These are phyloP conservation scores for Hippoglossus stenolepis DNA, from an alignment of 2,113 vertebrate species.

Conservation along the genomic window DNA sequence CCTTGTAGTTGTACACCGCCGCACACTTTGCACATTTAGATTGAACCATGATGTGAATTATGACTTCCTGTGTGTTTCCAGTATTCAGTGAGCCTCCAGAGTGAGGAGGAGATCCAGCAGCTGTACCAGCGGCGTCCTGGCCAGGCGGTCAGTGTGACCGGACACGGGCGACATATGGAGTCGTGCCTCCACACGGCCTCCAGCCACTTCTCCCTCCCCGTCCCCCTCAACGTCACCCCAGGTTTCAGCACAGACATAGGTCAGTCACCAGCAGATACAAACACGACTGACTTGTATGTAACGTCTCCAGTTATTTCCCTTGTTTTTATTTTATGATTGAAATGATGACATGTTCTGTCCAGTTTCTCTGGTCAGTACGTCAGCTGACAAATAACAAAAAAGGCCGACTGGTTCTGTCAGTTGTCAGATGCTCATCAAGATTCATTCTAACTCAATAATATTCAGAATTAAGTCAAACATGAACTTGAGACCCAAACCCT, in stretches of 20 bases:
- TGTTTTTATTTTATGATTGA: too few relatives aligned
- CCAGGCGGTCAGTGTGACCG: constrained; percentile 86
- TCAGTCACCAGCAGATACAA: constrained; percentile 68
- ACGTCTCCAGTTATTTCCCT: neutral
- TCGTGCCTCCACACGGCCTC: constrained; percentile 95
- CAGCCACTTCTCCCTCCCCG: constrained; percentile 95
- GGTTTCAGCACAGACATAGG: constrained; percentile 95
- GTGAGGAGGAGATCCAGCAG: constrained; percentile 91
- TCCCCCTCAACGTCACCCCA: constrained; percentile 93
- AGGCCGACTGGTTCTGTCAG: too few relatives aligned
- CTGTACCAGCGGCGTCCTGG: constrained; percentile 89
- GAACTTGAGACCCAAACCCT: constrained; percentile 3
- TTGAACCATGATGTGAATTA: neutral
- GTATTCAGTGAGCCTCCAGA: constrained; percentile 97
- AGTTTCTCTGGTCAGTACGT: too few relatives aligned
- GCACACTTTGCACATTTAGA: neutral
- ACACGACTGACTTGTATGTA: neutral
- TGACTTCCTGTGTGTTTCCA: constrained; percentile 58
- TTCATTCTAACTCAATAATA: neutral
- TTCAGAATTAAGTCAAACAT: neutral
- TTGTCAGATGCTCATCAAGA: too few relatives aligned
- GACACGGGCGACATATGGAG: constrained; percentile 93
- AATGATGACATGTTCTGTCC: too few relatives aligned
- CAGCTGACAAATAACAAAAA: too few relatives aligned
- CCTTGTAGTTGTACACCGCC: neutral